Evolutionary conservation across 2,888 invertebrate genomes (phyloP).

Genomic region (Tiphia femorata): DNA sequence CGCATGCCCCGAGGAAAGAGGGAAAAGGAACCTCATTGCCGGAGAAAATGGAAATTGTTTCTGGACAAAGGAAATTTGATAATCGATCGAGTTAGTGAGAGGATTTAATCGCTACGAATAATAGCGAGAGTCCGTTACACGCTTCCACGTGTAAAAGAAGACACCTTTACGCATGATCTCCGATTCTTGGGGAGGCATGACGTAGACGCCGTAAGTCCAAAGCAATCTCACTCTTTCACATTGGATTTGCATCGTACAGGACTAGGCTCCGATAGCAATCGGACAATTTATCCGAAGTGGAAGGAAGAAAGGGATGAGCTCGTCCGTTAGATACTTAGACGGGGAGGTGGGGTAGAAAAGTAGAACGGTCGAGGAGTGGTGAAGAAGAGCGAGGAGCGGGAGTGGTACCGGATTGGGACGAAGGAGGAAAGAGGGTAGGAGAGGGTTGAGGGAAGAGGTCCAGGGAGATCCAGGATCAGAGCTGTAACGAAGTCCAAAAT

Average conservation of each 20-base stretch:
- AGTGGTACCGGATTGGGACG: background rate
- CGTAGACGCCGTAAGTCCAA: background rate
- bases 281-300: slow-evolving; percentile 29
- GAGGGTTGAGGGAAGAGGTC: background rate
- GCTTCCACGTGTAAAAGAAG: too few species aligned
- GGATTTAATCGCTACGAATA: too few species aligned
- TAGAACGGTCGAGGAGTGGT: background rate
- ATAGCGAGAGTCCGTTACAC: too few species aligned
- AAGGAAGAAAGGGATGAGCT: slow-evolving; percentile 16
- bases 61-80: too few species aligned
- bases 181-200: slow-evolving; percentile 1
- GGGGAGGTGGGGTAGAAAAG: background rate
- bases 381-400: background rate
- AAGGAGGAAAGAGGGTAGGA: background rate
- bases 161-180: background rate
- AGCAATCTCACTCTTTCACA: background rate
- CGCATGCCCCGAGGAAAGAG: too few species aligned
- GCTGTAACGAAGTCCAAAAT: slow-evolving; percentile 45
- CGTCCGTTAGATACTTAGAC: slow-evolving; percentile 31
- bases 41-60: too few species aligned
- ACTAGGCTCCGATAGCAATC: slow-evolving; percentile 9
- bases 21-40: too few species aligned
- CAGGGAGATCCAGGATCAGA: slow-evolving; percentile 21
- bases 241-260: slow-evolving; percentile 17
- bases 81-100: too few species aligned